Conservation (phyloP, 2,113 vertebrate genomes). For the Synchiropus splendidus region DNA sequence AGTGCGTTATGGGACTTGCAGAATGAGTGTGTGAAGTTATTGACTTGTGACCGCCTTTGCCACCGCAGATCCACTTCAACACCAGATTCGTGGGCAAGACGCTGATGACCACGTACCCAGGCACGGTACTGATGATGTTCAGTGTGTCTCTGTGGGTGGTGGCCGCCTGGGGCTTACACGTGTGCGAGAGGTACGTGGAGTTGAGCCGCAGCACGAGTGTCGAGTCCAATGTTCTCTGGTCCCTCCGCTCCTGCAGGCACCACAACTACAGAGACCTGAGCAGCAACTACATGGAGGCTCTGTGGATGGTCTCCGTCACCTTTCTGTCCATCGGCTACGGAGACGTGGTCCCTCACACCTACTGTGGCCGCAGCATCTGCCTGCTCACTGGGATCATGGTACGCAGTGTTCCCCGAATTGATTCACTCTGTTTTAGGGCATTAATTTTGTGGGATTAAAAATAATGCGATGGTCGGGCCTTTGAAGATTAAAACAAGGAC, state of each 20-base stretch:
- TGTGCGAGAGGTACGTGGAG: conserved; percentile 78
- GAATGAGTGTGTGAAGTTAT: too few species aligned
- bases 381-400: conserved; percentile 95
- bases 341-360: conserved; percentile 94
- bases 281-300: conserved; percentile 92
- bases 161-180: conserved; percentile 88
- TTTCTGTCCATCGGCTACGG: conserved; percentile 96
- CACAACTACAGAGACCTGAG: conserved; percentile 92
- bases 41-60: too few species aligned
- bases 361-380: conserved; percentile 93
- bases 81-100: conserved; percentile 92
- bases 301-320: conserved; percentile 97
- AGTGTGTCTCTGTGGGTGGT: conserved; percentile 93
- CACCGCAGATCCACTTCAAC: conserved; percentile 74
- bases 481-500: too few species aligned
- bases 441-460: too few species aligned
- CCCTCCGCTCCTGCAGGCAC: conserved; percentile 67
- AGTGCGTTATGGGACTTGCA: too few species aligned
- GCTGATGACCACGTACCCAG: conserved; percentile 89
- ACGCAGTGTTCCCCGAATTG: too few species aligned
- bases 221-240: neutral
- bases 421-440: too few species aligned
- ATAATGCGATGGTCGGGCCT: too few species aligned
- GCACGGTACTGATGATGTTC: conserved; percentile 87
- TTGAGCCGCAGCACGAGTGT: neutral